A percentile compares a stretch with the other conserved stretches of the same genome.
Evolutionary conservation across 2,113 vertebrate genomes (phyloP).

Genomic region (Aplodontia rufa): DNA sequence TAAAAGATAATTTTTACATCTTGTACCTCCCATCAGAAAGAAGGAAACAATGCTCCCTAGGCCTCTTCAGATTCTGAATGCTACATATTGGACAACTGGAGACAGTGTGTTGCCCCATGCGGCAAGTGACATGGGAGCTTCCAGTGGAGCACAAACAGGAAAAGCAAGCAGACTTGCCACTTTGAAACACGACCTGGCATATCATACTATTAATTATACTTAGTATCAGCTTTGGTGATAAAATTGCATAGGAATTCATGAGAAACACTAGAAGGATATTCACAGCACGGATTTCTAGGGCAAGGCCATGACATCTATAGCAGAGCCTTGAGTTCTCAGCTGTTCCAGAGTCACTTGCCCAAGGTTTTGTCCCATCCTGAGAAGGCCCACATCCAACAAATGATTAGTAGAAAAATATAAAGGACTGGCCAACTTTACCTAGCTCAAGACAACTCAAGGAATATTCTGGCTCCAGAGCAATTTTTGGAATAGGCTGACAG

Average conservation of each 20-base stretch:
- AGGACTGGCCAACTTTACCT: not conserved
- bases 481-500: not conserved
- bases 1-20: not conserved
- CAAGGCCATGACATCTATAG: not conserved
- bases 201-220: not conserved
- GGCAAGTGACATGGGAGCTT: not conserved
- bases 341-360: not conserved
- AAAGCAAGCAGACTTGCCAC: not conserved
- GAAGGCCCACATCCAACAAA: not conserved
- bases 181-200: not conserved
- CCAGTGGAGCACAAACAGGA: not conserved
- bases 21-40: not conserved
- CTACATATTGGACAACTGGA: not conserved
- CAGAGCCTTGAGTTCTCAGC: not conserved
- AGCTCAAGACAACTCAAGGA: not conserved
- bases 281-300: accelerated
- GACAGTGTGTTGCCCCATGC: not conserved
- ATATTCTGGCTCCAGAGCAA: not conserved
- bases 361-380: not conserved
- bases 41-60: not conserved
- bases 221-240: not conserved
- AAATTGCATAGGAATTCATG: not conserved
- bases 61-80: not conserved
- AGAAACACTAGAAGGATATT: not conserved
- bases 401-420: not conserved